A percentile compares a stretch with the other conserved stretches of the same genome.
phyloP scores from a whole-genome alignment of 2,113 vertebrate genomes.

The Chamaetylas fuelleborni region DNA sequence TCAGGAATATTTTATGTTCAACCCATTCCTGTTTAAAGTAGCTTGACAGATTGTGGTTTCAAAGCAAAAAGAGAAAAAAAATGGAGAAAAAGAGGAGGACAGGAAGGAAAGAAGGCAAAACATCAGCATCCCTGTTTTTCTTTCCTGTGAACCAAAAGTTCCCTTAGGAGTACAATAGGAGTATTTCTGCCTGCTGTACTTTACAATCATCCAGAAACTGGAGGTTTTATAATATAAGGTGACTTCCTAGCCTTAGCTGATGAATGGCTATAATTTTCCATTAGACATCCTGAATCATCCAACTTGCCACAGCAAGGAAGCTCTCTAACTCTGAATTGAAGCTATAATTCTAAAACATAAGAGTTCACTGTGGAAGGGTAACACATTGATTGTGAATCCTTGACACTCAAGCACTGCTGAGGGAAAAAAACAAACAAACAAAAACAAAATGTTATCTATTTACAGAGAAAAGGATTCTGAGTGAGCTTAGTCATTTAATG shows the following conservation, averaged over 20 bases:
- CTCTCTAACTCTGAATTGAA: constrained; percentile 51
- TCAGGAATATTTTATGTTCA: not conserved
- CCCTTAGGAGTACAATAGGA: constrained; percentile 6
- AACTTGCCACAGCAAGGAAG: constrained; percentile 27
- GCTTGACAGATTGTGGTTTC: not conserved
- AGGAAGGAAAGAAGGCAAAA: not conserved
- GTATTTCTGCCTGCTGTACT: constrained; percentile 44
- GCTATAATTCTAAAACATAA: constrained; percentile 50
- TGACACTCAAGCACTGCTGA: not conserved
- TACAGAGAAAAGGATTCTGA: not conserved
- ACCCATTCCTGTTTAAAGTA: not conserved
- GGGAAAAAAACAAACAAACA: not conserved
- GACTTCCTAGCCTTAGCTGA: constrained; percentile 54
- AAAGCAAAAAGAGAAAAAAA: not conserved
- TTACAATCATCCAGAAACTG: constrained; percentile 49
- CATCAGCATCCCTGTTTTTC: constrained; percentile 4
- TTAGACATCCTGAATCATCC: constrained; percentile 42
- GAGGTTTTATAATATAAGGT: constrained; percentile 64
- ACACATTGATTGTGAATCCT: not conserved
- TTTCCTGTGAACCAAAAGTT: constrained; percentile 33
- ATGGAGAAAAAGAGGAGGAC: not conserved
- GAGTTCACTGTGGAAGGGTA: not conserved
- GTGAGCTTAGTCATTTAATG: not conserved
- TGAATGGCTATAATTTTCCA: constrained; percentile 72
- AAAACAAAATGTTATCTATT: not conserved